These are phyloP conservation scores for Pseudachorutes palmiensis DNA, from an alignment of 1,140 invertebrate genomes.

Conservation along the genomic window DNA sequence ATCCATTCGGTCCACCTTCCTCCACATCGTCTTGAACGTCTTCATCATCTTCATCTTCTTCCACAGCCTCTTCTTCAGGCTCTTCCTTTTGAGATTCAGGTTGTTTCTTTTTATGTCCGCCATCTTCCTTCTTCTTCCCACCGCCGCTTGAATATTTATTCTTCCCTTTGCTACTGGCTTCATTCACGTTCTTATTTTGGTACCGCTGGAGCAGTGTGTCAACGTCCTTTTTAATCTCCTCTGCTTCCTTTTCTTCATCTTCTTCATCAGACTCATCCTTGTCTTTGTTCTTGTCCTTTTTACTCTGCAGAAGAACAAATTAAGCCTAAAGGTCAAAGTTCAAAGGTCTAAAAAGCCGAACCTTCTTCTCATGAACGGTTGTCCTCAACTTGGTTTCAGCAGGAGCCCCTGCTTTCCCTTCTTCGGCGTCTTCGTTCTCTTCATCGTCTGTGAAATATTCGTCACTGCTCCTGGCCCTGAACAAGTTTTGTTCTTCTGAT, in stretches of 20 bases:
- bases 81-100: conserved; percentile 15
- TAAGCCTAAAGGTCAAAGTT: background rate
- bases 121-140: conserved; percentile 17
- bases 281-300: conserved; percentile 25
- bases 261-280: conserved; percentile 31
- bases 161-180: conserved; percentile 11
- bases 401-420: conserved; percentile 13
- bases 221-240: conserved; percentile 25
- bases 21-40: conserved; percentile 6
- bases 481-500: conserved; percentile 30
- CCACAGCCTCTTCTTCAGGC: conserved; percentile 12
- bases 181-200: conserved; percentile 29
- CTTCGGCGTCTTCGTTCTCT: conserved; percentile 5
- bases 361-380: background rate
- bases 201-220: conserved; percentile 33
- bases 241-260: conserved; percentile 28
- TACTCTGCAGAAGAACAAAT: background rate
- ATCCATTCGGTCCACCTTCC: conserved; percentile 16
- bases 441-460: conserved; percentile 30
- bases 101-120: conserved; percentile 14
- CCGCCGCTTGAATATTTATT: conserved; percentile 19
- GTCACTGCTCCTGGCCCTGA: conserved; percentile 24
- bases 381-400: background rate
- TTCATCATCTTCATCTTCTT: conserved; percentile 20
- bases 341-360: background rate